These are phyloP conservation scores for Cacoxenus indagator DNA, from an alignment of 2,888 invertebrate species.

Conservation along the genomic window DNA sequence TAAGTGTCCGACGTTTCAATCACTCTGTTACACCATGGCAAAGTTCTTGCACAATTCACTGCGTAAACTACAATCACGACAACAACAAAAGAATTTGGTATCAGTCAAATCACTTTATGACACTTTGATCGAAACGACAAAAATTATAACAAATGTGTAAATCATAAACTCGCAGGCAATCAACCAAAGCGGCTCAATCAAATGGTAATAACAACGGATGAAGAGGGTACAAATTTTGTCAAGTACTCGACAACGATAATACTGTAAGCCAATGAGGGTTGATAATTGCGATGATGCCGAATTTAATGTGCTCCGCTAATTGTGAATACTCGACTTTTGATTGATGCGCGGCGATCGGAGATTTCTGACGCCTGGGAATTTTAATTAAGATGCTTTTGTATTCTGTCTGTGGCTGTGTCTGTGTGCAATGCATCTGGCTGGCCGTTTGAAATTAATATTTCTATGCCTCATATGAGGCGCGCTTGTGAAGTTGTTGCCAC, in stretches of 20 bases:
- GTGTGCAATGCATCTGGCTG: slow-evolving; percentile 29
- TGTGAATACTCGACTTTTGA: slow-evolving; percentile 43
- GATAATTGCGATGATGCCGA: neutral
- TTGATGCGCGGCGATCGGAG: slow-evolving; percentile 39
- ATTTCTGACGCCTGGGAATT: slow-evolving; percentile 44
- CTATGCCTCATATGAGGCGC: no score
- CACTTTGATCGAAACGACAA: slow-evolving; percentile 16
- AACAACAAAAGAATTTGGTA: neutral
- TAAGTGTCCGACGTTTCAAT: no score
- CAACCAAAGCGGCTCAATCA: slow-evolving; percentile 13
- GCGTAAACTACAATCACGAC: no score
- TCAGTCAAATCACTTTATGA: slow-evolving; percentile 2
- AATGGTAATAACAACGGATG: slow-evolving; percentile 9
- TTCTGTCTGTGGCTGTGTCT: neutral
- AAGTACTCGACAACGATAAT: no score
- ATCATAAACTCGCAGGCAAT: neutral
- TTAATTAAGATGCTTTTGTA: slow-evolving; percentile 55
- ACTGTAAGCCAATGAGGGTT: neutral
- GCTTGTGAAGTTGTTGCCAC: slow-evolving; percentile 21
- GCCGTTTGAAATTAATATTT: neutral
- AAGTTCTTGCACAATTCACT: no score
- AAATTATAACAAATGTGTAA: slow-evolving; percentile 16
- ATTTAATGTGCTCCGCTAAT: slow-evolving; percentile 11
- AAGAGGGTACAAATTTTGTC: no score
- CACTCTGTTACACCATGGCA: no score